Evolutionary conservation across 2,113 vertebrate species (phyloP), one percentile per base, ranked within the genome.

Genomic region (Myrmecophaga tridactyla): DNA sequence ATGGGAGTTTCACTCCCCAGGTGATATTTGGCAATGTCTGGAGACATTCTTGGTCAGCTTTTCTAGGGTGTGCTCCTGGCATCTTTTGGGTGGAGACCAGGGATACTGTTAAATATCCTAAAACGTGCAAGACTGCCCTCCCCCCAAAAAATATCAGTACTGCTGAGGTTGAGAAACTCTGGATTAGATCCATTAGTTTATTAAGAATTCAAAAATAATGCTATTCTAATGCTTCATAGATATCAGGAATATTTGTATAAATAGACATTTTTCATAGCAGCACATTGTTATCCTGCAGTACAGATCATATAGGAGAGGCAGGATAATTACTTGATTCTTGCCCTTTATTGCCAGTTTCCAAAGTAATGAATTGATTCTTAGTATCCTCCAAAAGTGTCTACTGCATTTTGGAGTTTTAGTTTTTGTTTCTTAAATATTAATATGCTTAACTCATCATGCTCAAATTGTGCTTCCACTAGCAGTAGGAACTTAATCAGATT

Each of bases 351-450:
- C 60, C 75, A 58, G 29, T 90, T 90, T 83, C 84, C 41, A 95
- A 91, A 76, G n/a, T 82, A 89, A 80, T 51, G 23, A 72, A 69
- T 65, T 91, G 51, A 86, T 96, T 63, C n/a, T 53, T 39, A 72
- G n/a, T 13, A 85, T 95, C 60, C 29, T 95, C 46, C 51, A 93
- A 15, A 69, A 56, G 31, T 90, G 62, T 72, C 60, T 94, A 3
- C 69, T 65, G 20, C 46, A 23, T 93, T 96, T 83, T 73, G 84
- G 63, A 75, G 48, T 88, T 95, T 96, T 73, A 48, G 31, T 63
- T 85, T 95, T 36, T 83, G 25, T 76, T 31, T 81, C 60, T 83
- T 67, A 25, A 86, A 18, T 70, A 27, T 62, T 10, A 80, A 0
- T 73, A 34, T 89, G 80, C 85, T n/a, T n/a, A n/a, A 25, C 17